Conservation (phyloP, 2,113 vertebrate species). For the Tetraodon nigroviridis region DNA sequence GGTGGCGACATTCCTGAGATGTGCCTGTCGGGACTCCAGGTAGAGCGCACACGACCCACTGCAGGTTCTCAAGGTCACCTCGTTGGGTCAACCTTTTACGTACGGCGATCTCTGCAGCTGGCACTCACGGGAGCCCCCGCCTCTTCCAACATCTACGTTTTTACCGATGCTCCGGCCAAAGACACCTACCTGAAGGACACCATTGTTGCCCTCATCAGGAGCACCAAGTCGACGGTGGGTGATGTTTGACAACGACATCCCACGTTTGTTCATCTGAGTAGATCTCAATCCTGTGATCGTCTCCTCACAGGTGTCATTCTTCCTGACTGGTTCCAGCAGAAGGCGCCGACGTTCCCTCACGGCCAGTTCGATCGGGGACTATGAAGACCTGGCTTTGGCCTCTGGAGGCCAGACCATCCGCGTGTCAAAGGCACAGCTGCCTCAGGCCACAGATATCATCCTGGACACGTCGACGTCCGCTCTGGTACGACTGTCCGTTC, state of each 20-base stretch:
- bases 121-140: conserved; percentile 68
- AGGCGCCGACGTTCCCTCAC: conserved; percentile 40
- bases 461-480: conserved; percentile 73
- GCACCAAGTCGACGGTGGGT: conserved; percentile 67
- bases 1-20: conserved; percentile 68
- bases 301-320: conserved; percentile 63
- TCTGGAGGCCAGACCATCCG: conserved; percentile 72
- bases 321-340: not conserved
- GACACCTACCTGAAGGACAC: conserved; percentile 64
- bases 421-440: conserved; percentile 59
- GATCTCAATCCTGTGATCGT: too few relatives aligned
- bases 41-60: conserved; percentile 17
- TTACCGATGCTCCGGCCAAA: conserved; percentile 72
- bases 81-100: too few relatives aligned
- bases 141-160: conserved; percentile 71
- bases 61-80: too few relatives aligned
- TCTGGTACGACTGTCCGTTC: conserved; percentile 51
- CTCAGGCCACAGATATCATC: conserved; percentile 67
- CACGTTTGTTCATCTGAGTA: too few relatives aligned
- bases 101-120: conserved; percentile 50
- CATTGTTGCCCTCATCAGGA: conserved; percentile 65
- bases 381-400: conserved; percentile 64
- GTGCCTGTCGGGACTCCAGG: conserved; percentile 75
- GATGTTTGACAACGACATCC: not conserved
- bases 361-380: conserved; percentile 36